A percentile compares a stretch with the other conserved stretches of the same genome.
Conservation (phyloP, 2,113 vertebrate genomes). For the Ondatra zibethicus region DNA sequence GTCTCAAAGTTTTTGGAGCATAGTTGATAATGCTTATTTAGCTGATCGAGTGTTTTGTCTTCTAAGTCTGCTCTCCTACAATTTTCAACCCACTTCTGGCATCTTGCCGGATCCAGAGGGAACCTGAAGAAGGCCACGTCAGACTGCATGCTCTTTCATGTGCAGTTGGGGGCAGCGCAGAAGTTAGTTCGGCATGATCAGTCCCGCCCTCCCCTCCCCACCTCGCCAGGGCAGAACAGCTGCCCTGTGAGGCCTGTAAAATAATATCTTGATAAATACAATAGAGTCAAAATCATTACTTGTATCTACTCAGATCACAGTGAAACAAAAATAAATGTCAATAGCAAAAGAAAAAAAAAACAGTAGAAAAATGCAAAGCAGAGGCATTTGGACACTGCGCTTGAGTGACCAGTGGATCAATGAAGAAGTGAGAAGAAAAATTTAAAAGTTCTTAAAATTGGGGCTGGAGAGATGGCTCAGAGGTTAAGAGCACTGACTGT, state of each 20-base stretch:
- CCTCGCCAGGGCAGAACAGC: constrained; percentile 70
- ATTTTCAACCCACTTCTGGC: constrained; percentile 96
- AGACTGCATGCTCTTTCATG: constrained; percentile 81
- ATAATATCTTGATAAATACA: neutral
- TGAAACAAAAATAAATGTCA: neutral
- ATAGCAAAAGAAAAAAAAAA: neutral
- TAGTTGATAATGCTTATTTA: constrained; percentile 95
- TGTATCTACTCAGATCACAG: neutral
- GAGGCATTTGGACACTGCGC: too few relatives aligned
- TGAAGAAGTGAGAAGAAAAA: neutral
- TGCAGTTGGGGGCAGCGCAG: constrained; percentile 93
- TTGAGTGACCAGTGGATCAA: neutral
- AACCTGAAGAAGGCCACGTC: constrained; percentile 79
- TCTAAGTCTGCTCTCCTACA: constrained; percentile 93
- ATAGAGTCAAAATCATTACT: neutral
- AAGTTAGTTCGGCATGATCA: constrained; percentile 79
- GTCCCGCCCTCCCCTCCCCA: constrained; percentile 76
- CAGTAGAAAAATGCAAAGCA: neutral
- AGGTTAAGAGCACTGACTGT: too few relatives aligned
- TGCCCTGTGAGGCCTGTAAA: constrained; percentile 41
- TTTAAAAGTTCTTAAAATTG: too few relatives aligned
- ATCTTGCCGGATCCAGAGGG: constrained; percentile 83
- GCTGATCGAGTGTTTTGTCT: constrained; percentile 93
- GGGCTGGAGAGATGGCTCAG: too few relatives aligned
- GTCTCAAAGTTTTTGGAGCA: constrained; percentile 97